These are phyloP conservation scores for Lasiurus borealis DNA, from an alignment of 2,113 vertebrate genomes.

Conservation along the genomic window DNA sequence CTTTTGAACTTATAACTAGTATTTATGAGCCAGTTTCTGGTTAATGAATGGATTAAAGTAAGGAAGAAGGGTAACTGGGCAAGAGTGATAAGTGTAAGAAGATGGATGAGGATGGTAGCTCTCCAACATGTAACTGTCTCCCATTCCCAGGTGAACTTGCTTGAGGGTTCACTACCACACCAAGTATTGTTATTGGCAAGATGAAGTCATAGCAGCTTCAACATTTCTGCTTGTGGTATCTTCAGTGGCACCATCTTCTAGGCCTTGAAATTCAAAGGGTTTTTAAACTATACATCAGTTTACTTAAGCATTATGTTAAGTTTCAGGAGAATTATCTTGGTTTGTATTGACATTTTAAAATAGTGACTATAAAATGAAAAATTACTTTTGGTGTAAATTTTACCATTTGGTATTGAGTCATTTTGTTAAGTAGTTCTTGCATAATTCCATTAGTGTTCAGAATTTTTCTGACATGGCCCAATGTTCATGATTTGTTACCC, in stretches of 20 bases:
- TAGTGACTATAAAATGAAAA: constrained; percentile 29
- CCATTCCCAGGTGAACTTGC: background rate
- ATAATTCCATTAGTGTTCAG: background rate
- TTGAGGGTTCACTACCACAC: background rate
- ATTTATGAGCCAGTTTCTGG: background rate
- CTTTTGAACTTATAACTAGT: constrained; percentile 26
- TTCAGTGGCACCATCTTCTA: background rate
- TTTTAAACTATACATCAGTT: background rate
- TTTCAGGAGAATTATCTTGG: constrained; percentile 34
- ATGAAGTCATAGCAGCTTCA: background rate
- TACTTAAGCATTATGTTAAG: constrained; percentile 18
- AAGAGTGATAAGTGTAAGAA: background rate
- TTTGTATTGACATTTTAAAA: constrained; percentile 56
- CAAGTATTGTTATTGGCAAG: background rate
- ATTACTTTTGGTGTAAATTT: background rate
- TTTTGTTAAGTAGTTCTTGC: constrained; percentile 17
- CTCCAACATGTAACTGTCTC: background rate
- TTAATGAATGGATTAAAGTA: background rate
- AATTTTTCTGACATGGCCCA: background rate
- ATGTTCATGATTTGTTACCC: background rate
- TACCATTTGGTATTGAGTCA: background rate
- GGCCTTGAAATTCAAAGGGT: constrained; percentile 19
- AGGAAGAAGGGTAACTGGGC: background rate
- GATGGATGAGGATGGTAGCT: background rate
- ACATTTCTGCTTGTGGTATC: background rate